Percentiles rank a stretch among this genome's conserved stretches.
phyloP scores from a whole-genome alignment of 2,797 vertebrate genomes.

The Hapalemur alaotrensis region DNA sequence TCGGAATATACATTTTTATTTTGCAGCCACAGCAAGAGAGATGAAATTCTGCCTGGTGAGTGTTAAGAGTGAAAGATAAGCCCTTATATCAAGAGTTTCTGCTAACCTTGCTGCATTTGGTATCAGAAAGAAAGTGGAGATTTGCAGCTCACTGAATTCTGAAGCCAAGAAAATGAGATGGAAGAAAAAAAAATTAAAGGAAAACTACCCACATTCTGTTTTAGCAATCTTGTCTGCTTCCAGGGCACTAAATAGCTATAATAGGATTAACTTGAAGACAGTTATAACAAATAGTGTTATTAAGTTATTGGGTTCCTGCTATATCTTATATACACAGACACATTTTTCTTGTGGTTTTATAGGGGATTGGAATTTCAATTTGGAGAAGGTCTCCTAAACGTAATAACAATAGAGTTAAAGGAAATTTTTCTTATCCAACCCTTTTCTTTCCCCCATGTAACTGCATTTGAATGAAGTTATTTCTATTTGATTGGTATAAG shows the following conservation, averaged over 20 bases:
- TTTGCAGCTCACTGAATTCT: constrained; percentile 26
- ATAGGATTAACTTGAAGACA: constrained; percentile 83
- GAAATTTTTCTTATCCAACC: constrained; percentile 41
- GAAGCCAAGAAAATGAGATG: constrained; percentile 46
- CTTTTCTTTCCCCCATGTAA: constrained; percentile 57
- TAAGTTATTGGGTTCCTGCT: constrained; percentile 77
- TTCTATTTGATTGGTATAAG: background rate
- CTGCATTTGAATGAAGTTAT: background rate
- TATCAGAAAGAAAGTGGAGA: background rate
- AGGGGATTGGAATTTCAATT: constrained; percentile 82
- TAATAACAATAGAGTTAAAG: constrained; percentile 69
- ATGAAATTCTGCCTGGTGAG: constrained; percentile 46
- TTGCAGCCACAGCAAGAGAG: constrained; percentile 30
- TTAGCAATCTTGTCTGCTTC: constrained; percentile 78
- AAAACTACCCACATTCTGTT: constrained; percentile 76
- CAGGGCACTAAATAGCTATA: constrained; percentile 79
- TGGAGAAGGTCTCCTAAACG: constrained; percentile 69
- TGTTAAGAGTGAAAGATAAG: constrained; percentile 50
- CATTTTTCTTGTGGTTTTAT: constrained; percentile 77
- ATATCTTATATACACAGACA: constrained; percentile 75
- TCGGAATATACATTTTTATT: background rate
- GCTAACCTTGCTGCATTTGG: constrained; percentile 44
- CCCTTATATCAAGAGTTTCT: constrained; percentile 23
- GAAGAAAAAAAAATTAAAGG: constrained; percentile 52
- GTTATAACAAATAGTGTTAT: constrained; percentile 82